These are phyloP conservation scores for Ctenicera cuprea DNA, from an alignment of 2,888 invertebrate genomes.

Conservation along the genomic window DNA sequence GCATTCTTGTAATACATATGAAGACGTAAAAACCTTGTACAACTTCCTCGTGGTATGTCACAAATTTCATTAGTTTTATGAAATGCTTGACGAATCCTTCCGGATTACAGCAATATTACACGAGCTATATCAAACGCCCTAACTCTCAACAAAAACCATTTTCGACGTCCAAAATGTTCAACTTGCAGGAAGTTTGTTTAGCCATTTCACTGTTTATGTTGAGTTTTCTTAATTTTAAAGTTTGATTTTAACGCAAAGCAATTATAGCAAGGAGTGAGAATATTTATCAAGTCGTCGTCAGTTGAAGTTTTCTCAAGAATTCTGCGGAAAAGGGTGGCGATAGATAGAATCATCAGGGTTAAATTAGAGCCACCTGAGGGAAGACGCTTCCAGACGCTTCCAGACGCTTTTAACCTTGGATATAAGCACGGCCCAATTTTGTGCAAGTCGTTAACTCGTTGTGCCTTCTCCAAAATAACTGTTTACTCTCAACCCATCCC, in stretches of 20 bases:
- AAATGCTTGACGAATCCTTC: constrained; percentile 9
- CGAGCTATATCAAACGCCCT: background rate
- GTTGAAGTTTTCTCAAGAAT: background rate
- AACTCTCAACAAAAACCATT: background rate
- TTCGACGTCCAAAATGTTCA: background rate
- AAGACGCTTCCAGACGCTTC: constrained; percentile 5
- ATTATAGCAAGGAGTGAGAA: background rate
- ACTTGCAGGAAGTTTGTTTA: background rate
- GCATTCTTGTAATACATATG: constrained; percentile 1
- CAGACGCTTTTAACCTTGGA: constrained; percentile 9
- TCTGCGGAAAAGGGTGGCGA: background rate
- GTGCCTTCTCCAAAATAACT: constrained; percentile 25
- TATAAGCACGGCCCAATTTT: constrained; percentile 11
- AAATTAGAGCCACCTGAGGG: constrained; percentile 17
- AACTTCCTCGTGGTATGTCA: constrained; percentile 4
- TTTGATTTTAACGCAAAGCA: background rate
- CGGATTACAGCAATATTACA: constrained; percentile 12
- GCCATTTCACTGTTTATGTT: background rate
- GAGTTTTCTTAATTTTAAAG: background rate
- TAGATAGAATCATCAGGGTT: constrained; percentile 18
- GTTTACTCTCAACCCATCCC: constrained; percentile 12
- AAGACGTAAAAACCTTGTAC: constrained; percentile 8
- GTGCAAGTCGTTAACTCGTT: constrained; percentile 16
- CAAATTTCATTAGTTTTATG: constrained; percentile 18
- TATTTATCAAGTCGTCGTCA: constrained; percentile 4